Evolutionary conservation across 2,888 invertebrate species (phyloP), one percentile per base, ranked within the genome.

Genomic region (Helobdella robusta): DNA sequence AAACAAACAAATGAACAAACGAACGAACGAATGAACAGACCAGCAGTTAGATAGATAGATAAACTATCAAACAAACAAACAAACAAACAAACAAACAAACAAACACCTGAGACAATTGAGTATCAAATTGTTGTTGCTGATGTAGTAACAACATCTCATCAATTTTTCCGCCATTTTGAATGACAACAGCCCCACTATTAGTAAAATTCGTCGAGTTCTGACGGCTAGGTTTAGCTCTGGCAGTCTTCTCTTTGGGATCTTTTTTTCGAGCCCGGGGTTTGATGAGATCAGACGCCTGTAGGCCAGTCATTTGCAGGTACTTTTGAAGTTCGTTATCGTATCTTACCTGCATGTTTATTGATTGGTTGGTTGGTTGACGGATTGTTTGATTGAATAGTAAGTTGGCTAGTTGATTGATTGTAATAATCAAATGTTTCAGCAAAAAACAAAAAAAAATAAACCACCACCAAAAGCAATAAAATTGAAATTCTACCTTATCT

Each of bases 221-320:
- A n/a, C 56, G 56, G 20, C 61, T 65, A 59, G 67, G 68, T 60
- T 69, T 68, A 1, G 46, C 32, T 36, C 23, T 36, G 25, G 52
- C 32, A 32, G 58, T 44, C 8, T 54, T 40, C 25, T 65, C 58
- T 30, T 48, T 59, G 30, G 5, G 23, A 2, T 65, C 52, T 35
- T 65, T 64, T 35, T 66, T 64, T 56, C 70, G 69, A 40, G 66
- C 64, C 23, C 65, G 68, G 6, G 70, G 67, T 32, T 72, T 72
- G 36, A 69, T 68, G 23, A 72, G 62, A 48, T 72, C 72, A 5
- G 71, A 69, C 18, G 70, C 68, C 59, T 70, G 70, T 35, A 72
- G 66, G 34, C 71, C 71, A 2, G 69, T 70, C 20, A 67, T 35
- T 60, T 69, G 69, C 50, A 72, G 61, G 64, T 72, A 72, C 6